A percentile compares a stretch with the other conserved stretches of the same genome.
phyloP scores from a whole-genome alignment of 2,888 invertebrate species.

The Eupithecia pulchellata region DNA sequence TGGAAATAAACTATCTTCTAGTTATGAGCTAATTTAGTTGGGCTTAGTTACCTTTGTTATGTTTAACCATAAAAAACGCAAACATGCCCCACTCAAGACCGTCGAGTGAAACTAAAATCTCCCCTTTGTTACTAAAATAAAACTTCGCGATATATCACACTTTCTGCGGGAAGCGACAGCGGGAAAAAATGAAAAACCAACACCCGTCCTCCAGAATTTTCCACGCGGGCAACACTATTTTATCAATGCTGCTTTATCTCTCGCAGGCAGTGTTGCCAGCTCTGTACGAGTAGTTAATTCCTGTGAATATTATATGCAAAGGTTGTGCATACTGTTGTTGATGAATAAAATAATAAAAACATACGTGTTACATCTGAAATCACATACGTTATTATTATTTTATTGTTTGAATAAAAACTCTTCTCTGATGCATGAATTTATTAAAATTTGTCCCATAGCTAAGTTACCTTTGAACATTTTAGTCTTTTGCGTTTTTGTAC shows the following conservation, averaged over 20 bases:
- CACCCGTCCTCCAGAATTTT: conserved; percentile 28
- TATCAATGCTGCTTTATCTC: conserved; percentile 17
- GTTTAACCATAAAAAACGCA: not conserved
- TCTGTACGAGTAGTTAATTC: conserved; percentile 14
- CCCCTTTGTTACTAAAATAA: conserved; percentile 41
- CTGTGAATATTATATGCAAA: conserved; percentile 4
- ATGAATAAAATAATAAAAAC: conserved; percentile 9
- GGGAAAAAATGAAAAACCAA: conserved; percentile 28
- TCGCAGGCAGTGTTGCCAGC: conserved; percentile 15
- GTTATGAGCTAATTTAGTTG: not conserved
- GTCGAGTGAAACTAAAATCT: conserved; percentile 25
- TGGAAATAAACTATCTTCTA: not conserved
- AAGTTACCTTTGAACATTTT: not conserved
- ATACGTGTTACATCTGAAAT: too few relatives aligned
- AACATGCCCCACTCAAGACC: not conserved
- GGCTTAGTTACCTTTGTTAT: not conserved
- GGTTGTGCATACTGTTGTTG: not conserved
- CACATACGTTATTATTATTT: too few relatives aligned
- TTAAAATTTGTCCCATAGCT: too few relatives aligned
- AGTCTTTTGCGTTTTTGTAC: not conserved
- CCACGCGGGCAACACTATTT: conserved; percentile 27
- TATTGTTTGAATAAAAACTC: too few relatives aligned
- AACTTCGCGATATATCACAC: conserved; percentile 46
- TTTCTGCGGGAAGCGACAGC: conserved; percentile 27
- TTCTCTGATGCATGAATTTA: too few relatives aligned